phyloP scores from a whole-genome alignment of 1,140 invertebrate genomes.

The Coboldia fuscipes region DNA sequence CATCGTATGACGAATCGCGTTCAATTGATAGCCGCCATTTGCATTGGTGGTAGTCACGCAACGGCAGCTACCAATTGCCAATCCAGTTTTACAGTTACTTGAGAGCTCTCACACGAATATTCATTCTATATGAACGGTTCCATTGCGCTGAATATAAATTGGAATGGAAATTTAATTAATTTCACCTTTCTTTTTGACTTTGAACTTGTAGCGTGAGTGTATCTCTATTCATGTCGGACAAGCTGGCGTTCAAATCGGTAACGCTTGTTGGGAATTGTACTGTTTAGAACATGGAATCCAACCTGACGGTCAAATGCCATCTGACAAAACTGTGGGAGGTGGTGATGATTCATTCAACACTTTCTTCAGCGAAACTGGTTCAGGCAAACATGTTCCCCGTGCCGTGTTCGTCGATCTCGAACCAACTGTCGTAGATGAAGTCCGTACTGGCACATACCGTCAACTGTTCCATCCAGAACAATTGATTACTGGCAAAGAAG shows the following conservation, averaged over 20 bases:
- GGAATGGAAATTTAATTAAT: not conserved
- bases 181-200: slow-evolving; percentile 1
- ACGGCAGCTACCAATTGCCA: too few relatives aligned
- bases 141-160: too few relatives aligned
- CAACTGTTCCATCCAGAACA: slow-evolving; percentile 52
- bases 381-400: slow-evolving; percentile 59
- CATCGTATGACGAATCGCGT: too few relatives aligned
- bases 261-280: slow-evolving; percentile 39
- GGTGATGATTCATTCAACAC: slow-evolving; percentile 4
- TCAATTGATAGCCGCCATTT: too few relatives aligned
- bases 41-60: too few relatives aligned
- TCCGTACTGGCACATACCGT: slow-evolving; percentile 60
- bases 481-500: slow-evolving; percentile 44
- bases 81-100: too few relatives aligned
- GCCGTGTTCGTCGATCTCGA: slow-evolving; percentile 66
- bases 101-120: not conserved
- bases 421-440: slow-evolving; percentile 68
- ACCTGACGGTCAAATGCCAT: slow-evolving; percentile 33
- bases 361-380: slow-evolving; percentile 56
- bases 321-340: slow-evolving; percentile 22
- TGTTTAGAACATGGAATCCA: slow-evolving; percentile 61
- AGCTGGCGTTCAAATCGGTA: slow-evolving; percentile 54
- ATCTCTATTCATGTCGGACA: slow-evolving; percentile 53
- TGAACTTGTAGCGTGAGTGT: slow-evolving; percentile 28
- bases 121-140: not conserved